phyloP scores from a whole-genome alignment of 2,113 vertebrate species.

The Erythrolamprus reginae region DNA sequence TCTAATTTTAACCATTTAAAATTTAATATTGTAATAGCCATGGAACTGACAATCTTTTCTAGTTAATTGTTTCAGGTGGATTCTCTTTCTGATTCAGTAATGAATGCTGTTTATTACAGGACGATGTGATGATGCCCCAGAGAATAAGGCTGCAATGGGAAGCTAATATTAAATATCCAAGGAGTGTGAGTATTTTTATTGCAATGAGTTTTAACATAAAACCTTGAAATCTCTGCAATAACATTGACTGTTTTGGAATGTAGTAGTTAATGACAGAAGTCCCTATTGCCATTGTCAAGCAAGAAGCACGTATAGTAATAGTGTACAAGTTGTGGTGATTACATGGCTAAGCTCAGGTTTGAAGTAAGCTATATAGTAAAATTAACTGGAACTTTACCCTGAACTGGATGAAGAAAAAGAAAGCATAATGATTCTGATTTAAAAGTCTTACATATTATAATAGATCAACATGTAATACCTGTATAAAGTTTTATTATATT shows the following conservation, averaged over 20 bases:
- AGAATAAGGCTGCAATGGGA: slow-evolving; percentile 83
- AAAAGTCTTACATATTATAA: neutral
- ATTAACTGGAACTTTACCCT: neutral
- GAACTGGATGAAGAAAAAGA: neutral
- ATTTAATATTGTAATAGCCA: neutral
- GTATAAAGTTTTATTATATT: neutral
- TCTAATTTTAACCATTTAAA: neutral
- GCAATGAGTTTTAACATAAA: slow-evolving; percentile 33
- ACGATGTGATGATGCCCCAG: slow-evolving; percentile 91
- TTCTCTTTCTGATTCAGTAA: slow-evolving; percentile 40
- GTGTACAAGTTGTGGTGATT: neutral
- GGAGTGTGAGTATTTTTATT: slow-evolving; percentile 76
- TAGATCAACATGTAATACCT: neutral
- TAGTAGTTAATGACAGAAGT: neutral
- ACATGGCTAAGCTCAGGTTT: neutral
- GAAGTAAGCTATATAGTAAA: neutral
- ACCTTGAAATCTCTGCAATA: slow-evolving; percentile 49
- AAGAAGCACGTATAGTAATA: neutral
- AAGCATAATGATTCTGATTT: neutral
- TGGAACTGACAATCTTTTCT: slow-evolving; percentile 34
- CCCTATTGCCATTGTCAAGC: neutral
- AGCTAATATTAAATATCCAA: slow-evolving; percentile 69
- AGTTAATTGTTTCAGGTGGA: slow-evolving; percentile 24
- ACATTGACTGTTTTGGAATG: slow-evolving; percentile 1
- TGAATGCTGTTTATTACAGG: slow-evolving; percentile 70